These are phyloP conservation scores for western clawed frog (Xenopus tropicalis) DNA, from an alignment of 2,113 vertebrate species.

Conservation along the genomic window UCB_Xtro_10.0 CM004448.2:36096001-36096500, in stretches of 20 bases:
- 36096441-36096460: too few species aligned
- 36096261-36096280: slow-evolving; percentile 39
- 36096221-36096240: slow-evolving; percentile 17
- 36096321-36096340: slow-evolving; percentile 30
- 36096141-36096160: slow-evolving; percentile 21
- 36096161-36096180: slow-evolving; percentile 16
- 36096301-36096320: slow-evolving; percentile 20
- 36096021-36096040: slow-evolving; percentile 35
- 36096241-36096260: slow-evolving; percentile 40
- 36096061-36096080: slow-evolving; percentile 32
- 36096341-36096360: slow-evolving; percentile 36
- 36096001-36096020: slow-evolving; percentile 23
- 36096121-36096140: slow-evolving; percentile 37
- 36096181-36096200: slow-evolving; percentile 23
- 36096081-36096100: slow-evolving; percentile 38
- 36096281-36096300: slow-evolving; percentile 43
- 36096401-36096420: too few species aligned
- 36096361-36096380: too few species aligned
- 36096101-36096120: slow-evolving; percentile 46
- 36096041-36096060: slow-evolving; percentile 46
- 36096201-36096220: slow-evolving; percentile 41
- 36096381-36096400: too few species aligned
- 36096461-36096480: too few species aligned
- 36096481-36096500: too few species aligned
- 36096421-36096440: too few species aligned